Base-by-base conservation (phyloP, 2,113 vertebrate genomes). In the Cyanoderma ruficeps region DNA sequence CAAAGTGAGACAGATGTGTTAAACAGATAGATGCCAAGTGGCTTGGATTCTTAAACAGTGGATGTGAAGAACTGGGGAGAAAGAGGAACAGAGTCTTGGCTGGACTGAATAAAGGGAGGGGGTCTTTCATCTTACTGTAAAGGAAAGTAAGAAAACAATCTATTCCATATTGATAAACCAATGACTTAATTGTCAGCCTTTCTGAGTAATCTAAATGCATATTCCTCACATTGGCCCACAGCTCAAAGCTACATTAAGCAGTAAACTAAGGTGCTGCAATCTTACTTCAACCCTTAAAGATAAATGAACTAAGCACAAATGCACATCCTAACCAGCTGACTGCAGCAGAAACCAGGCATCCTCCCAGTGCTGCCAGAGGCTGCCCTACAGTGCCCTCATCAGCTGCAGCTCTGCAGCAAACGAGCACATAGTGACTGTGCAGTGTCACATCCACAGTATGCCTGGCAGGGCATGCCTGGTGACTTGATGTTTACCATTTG, bases 1-100 rank as follows among this genome's bases (percentile, higher is more conserved):
- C 35, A 87, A 90, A 97, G 68, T n/a, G n/a, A 93, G 71, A 69
- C 77, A 93, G 59, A 65, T 91, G 76, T 95, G 50, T 86, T 64
- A 90, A 93, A 83, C 80, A 96, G 47, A 92, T 35, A 84, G 52
- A 88, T 10, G 23, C 42, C 89, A 96, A 94, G 35, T 67, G 39
- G 28, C 10, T 88, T 93, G 22, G 47, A 93, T 94, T 90, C 71
- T 69, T 55, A 70, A 90, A 83, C 23, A 86, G 35, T 53, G 30
- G n/a, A 41, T 41, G 17, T 39, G 19, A 83, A 90, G 33, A 35
- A 78, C 47, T 55, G 30, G 8, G 19, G 47, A 60, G 31, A 35
- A 91, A 88, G 31, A 30, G 39, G 56, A 91, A 50, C 20, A 74
- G 57, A 79, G n/a, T 68, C 50, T 77, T 79, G 42, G 14, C 39